Evolutionary conservation across 1,140 invertebrate genomes (phyloP), one percentile per base, ranked within the genome.

Genomic region (Calycopis cecrops): DNA sequence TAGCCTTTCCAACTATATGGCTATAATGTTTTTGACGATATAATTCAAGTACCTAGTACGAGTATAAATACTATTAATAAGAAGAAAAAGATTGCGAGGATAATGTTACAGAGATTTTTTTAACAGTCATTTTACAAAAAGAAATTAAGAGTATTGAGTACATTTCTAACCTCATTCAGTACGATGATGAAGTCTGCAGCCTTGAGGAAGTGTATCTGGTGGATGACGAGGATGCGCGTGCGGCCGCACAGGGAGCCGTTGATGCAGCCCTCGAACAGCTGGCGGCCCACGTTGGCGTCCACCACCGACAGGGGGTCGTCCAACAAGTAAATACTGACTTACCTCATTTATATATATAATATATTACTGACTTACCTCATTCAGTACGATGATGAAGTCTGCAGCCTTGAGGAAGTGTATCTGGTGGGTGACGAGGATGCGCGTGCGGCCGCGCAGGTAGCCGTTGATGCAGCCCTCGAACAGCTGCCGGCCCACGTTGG

Each of bases 281-380:
- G 91, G 42, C 92, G 91, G 3, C 92, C 92, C 0, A 94, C 93
- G 37, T 94, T 92, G 0, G 92, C 90, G 62, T 94, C 93, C 1
- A 94, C 93, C 1, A 95, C 95, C 48, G 93, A 94, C 0, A 96
- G 80, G 1, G 95, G 94, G 79, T 97, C 95, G 67, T 97, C 95
- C 12, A 97, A 76, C 0, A 97, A 75, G 66, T n/a, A n/a, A n/a
- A n/a, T n/a, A n/a, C n/a, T n/a, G n/a, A n/a, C n/a, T n/a, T n/a
- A n/a, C n/a, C n/a, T n/a, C n/a, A n/a, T n/a, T n/a, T n/a, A n/a
- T n/a, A n/a, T n/a, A n/a, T n/a, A n/a, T n/a, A n/a, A n/a, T n/a
- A n/a, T n/a, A n/a, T n/a, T n/a, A n/a, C n/a, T n/a, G n/a, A n/a
- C n/a, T n/a, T 42, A 92, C 93, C 78, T 94, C 91, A 69, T 94